phyloP scores from a whole-genome alignment of 2,888 invertebrate species.

The Heteropelma amictum region DNA sequence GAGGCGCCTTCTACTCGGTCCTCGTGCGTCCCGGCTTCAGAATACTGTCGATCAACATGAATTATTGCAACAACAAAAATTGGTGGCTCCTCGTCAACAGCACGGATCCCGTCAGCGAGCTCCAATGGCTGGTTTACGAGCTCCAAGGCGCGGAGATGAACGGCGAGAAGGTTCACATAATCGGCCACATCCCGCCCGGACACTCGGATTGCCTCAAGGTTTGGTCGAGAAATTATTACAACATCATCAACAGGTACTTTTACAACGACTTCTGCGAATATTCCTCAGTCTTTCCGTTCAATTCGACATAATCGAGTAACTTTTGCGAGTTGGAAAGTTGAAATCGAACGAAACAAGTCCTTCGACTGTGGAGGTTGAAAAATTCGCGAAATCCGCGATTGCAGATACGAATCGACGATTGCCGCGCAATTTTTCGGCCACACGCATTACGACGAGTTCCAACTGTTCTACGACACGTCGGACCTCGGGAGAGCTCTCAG shows the following conservation, averaged over 20 bases:
- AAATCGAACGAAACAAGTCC: no score
- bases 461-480: slow-evolving; percentile 93
- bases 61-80: slow-evolving; percentile 96
- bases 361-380: no score
- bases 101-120: slow-evolving; percentile 96
- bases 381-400: not conserved
- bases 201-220: slow-evolving; percentile 95
- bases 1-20: slow-evolving; percentile 95
- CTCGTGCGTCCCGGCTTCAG: slow-evolving; percentile 93
- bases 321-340: no score
- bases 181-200: slow-evolving; percentile 97
- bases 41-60: slow-evolving; percentile 96
- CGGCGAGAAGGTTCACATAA: slow-evolving; percentile 97
- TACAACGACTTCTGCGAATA: not conserved
- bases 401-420: slow-evolving; percentile 90
- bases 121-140: slow-evolving; percentile 97
- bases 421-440: slow-evolving; percentile 96
- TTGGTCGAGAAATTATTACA: slow-evolving; percentile 97
- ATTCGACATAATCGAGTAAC: no score
- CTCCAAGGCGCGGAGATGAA: slow-evolving; percentile 95
- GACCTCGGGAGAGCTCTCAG: slow-evolving; percentile 90
- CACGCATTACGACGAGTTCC: slow-evolving; percentile 96
- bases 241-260: slow-evolving; percentile 86
- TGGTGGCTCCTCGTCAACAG: slow-evolving; percentile 97
- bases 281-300: not conserved